phyloP scores from a whole-genome alignment of 2,888 invertebrate genomes.

The Oxytorus armatus region DNA sequence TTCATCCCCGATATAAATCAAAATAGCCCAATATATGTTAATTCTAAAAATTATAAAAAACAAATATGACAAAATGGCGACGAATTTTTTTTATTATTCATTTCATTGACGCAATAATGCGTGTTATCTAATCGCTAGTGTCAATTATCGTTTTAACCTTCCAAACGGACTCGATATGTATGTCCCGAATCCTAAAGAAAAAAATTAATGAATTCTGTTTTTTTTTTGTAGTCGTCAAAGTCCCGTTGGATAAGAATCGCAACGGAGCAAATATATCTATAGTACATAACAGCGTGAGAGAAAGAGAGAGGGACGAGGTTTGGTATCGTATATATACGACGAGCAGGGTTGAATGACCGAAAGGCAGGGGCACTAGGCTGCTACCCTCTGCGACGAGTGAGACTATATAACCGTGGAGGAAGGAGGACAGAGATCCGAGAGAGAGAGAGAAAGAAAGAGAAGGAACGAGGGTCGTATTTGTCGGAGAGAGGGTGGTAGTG shows the following conservation, averaged over 20 bases:
- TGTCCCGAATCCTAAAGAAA: slow-evolving; percentile 10
- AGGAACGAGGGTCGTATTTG: slow-evolving; percentile 50
- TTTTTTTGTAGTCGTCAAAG: slow-evolving; percentile 28
- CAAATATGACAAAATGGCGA: background rate
- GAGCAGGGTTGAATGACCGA: slow-evolving; percentile 82
- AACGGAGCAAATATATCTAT: slow-evolving; percentile 43
- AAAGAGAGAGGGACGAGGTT: slow-evolving; percentile 59
- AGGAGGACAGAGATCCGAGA: slow-evolving; percentile 68
- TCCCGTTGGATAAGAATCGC: slow-evolving; percentile 56
- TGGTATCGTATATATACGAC: slow-evolving; percentile 48
- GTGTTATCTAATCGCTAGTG: background rate
- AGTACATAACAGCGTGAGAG: slow-evolving; percentile 34
- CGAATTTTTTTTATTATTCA: background rate
- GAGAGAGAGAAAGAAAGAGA: slow-evolving; percentile 63
- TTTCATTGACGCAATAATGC: no score
- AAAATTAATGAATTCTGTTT: background rate
- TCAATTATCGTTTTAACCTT: background rate
- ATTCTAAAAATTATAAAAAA: no score
- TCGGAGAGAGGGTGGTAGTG: slow-evolving; percentile 66
- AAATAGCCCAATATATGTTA: no score
- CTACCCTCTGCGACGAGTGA: slow-evolving; percentile 80
- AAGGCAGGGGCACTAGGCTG: slow-evolving; percentile 84
- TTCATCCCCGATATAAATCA: no score
- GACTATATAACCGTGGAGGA: slow-evolving; percentile 54
- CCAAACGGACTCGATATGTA: no score